A percentile compares a stretch with the other conserved stretches of the same genome.
Conservation (phyloP, 1,140 invertebrate genomes). For the Drosophila orena region DNA sequence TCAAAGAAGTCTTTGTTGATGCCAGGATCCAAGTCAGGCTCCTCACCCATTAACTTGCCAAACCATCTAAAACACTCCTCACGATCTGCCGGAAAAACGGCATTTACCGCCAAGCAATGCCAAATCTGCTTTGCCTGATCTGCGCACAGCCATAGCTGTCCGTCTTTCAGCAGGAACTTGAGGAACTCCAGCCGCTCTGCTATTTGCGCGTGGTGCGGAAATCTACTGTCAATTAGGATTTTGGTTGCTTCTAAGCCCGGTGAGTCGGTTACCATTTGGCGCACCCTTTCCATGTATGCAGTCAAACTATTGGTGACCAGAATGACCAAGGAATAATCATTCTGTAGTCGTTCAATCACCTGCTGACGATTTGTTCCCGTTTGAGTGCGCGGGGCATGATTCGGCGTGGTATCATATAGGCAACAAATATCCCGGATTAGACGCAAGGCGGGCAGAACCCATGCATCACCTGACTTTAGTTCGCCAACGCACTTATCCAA, state of each 20-base stretch:
- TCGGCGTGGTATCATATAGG: conserved; percentile 93
- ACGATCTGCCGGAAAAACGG: conserved; percentile 95
- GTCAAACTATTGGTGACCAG: conserved; percentile 97
- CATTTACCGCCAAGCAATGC: conserved; percentile 97
- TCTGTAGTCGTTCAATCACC: conserved; percentile 96
- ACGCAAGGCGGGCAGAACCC: conserved; percentile 97
- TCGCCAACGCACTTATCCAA: conserved; percentile 98
- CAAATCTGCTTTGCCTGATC: conserved; percentile 99
- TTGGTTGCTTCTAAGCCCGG: conserved; percentile 92
- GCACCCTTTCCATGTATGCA: conserved; percentile 95
- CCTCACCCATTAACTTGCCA: conserved; percentile 99
- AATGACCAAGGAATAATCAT: conserved; percentile 96
- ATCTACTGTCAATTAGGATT: conserved; percentile 94
- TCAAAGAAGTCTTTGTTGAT: conserved; percentile 99
- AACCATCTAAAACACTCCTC: conserved; percentile 99
- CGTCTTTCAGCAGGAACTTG: conserved; percentile 95
- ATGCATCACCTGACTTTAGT: conserved; percentile 92
- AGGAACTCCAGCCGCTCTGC: conserved; percentile 97
- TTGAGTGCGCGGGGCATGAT: conserved; percentile 89
- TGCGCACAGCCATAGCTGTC: conserved; percentile 97
- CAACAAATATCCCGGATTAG: conserved; percentile 98
- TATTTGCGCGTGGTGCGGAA: conserved; percentile 96
- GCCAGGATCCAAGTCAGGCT: conserved; percentile 98
- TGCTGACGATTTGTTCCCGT: conserved; percentile 89
- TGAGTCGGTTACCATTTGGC: conserved; percentile 89